phyloP scores from a whole-genome alignment of 2,113 vertebrate genomes.

The Strigops habroptila region DNA sequence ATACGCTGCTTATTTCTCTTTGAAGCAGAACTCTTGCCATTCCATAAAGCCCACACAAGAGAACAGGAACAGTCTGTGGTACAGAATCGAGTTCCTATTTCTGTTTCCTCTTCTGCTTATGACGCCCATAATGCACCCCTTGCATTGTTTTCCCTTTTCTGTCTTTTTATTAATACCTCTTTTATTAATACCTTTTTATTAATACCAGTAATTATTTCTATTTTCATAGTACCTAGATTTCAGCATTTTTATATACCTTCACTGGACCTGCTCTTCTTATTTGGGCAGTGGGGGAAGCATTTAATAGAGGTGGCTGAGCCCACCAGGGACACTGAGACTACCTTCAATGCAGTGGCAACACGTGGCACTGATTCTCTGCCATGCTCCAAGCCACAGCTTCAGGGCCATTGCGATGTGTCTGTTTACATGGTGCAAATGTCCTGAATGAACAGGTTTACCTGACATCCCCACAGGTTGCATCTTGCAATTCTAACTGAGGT shows the following conservation, averaged over 20 bases:
- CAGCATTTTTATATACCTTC: background rate
- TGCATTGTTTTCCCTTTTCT: background rate
- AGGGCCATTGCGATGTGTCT: background rate
- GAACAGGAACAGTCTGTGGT: rapidly evolving
- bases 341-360: background rate
- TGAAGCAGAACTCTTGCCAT: background rate
- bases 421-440: background rate
- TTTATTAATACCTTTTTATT: background rate
- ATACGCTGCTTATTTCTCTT: background rate
- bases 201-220: background rate
- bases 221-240: background rate
- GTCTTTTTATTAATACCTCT: background rate
- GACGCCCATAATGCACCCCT: background rate
- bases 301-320: background rate
- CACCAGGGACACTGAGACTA: background rate
- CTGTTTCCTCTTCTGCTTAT: background rate
- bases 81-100: background rate
- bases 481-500: background rate
- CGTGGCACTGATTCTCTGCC: background rate
- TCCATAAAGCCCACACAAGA: background rate
- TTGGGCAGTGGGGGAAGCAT: background rate
- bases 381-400: background rate
- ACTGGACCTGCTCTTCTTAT: background rate
- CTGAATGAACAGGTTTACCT: background rate
- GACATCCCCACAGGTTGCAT: background rate